Evolutionary conservation across 2,888 invertebrate genomes (phyloP), one percentile per base, ranked within the genome.

Genomic region (Nephrocerus scutellatus): DNA sequence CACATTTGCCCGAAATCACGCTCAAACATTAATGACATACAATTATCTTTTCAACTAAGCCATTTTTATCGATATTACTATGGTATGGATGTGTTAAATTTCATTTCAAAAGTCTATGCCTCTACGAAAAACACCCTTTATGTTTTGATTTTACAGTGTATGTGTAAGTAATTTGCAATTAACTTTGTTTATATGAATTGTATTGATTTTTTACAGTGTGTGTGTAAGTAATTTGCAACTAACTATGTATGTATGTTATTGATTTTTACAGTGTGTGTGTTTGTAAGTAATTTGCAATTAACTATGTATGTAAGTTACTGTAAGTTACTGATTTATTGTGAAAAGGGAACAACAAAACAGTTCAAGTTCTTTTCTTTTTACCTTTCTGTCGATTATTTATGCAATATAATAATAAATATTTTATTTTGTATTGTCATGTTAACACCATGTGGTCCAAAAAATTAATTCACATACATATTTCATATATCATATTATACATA

Each of bases 371-470:
- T 12, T 28, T 13, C 16, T 14, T 9, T 12, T 25, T 25, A 8
- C 16, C 16, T 15, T 28, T 30, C 16, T 20, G 30, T 30, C 10
- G 30, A 9, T 25, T 44, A 35, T 34, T 30, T 39, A 34, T 15
- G 24, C 13, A 38, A 29, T 41, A 43, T 43, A 37, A 22, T 39
- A 44, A 39, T 46, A 42, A 36, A 32, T 44, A 36, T n/a, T n/a
- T n/a, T 14, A n/a, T 37, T 36, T 48, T 50, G 51, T 52, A 52
- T 52, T 52, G 52, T 52, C 52, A 49, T 51, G 51, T 52, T 51
- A 52, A 51, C 51, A 52, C 51, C 50, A 43, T 51, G 49, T 52
- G 52, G 52, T 52, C 52, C 52, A 51, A 52, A 49, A 48, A 43
- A 49, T 48, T 39, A 40, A 23, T 43, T 20, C 30, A 36, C 26